Base-by-base conservation (phyloP, 2,113 vertebrate species). In the Pseudopodoces humilis region DNA sequence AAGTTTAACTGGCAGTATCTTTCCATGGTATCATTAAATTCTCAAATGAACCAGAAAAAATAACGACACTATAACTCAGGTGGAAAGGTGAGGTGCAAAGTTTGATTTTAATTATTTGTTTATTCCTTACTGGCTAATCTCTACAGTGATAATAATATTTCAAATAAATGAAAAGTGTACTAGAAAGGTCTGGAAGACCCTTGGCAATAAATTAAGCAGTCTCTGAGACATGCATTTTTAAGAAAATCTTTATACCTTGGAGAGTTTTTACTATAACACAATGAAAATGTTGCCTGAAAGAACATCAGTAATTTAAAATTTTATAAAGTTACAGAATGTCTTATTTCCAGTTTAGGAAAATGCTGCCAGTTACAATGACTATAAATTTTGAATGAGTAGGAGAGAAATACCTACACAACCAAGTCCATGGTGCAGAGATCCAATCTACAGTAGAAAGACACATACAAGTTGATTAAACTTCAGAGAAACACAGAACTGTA, bases 351-450 rank as follows among this genome's bases (percentile, higher is more conserved):
- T 15, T 68, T 27, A 77, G 77, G 69, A 92, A 92, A 87, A 87
- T 13, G 31, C 46, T 89, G 55, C 50, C 64, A 67, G 35, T 81
- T 92, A 88, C 67, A 88, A 44, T 3, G 11, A 56, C 21, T 47
- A 13, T 7, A 79, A 56, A 69, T 25, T 62, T 59, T 31, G 58
- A 92, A 94, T 35, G 49, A 79, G 70, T 74, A 88, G 50, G 47
- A 92, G 88, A 97, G 87, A 80, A 94, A 97, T 98, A 99, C 99
- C 97, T 98, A 99, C 99, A 98, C 99, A 99, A 96, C 99, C 99
- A 81, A 99, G 98, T 88, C 99, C 99, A 8, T 99, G 99, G 91
- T 99, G 99, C 81, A 99, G 97, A 78, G 99, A 99, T 97, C 99
- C 99, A 25, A 99, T 99, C 99, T 99, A 95, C 75, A 97, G 46